phyloP scores from a whole-genome alignment of 1,140 invertebrate species.

The Adelges cooleyi region DNA sequence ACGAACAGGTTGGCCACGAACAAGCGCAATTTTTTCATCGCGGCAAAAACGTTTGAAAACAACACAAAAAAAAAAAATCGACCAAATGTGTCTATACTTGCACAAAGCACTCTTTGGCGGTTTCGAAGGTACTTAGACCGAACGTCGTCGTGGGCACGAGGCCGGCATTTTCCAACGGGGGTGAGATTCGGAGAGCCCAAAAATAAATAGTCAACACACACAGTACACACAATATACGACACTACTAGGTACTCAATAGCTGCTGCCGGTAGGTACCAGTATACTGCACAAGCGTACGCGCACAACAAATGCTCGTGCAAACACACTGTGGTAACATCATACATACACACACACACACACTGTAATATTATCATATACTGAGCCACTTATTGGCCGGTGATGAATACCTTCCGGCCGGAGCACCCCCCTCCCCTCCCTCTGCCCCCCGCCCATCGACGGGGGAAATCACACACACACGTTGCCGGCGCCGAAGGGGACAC shows the following conservation, averaged over 20 bases:
- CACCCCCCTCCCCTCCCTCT: neutral
- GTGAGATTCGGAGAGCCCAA: too few species aligned
- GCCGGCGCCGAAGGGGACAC: too few species aligned
- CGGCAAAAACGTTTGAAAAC: neutral
- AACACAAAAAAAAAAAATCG: neutral
- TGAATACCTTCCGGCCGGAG: conserved; percentile 1
- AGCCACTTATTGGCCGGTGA: conserved; percentile 16
- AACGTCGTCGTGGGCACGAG: neutral
- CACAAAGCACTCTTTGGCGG: neutral
- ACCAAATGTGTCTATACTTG: neutral
- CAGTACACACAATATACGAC: too few species aligned
- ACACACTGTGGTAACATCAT: too few species aligned
- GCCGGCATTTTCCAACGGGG: conserved; percentile 6
- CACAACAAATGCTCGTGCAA: too few species aligned
- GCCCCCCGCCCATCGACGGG: neutral
- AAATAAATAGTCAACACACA: too few species aligned
- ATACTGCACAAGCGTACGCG: neutral
- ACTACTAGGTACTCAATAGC: too few species aligned
- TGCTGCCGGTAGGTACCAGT: too few species aligned
- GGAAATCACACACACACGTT: neutral
- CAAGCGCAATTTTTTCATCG: neutral
- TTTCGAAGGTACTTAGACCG: neutral
- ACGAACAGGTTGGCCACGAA: neutral
- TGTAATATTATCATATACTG: too few species aligned
- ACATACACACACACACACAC: neutral